phyloP scores from a whole-genome alignment of 1,140 invertebrate genomes.

The Eulimnadia texana region DNA sequence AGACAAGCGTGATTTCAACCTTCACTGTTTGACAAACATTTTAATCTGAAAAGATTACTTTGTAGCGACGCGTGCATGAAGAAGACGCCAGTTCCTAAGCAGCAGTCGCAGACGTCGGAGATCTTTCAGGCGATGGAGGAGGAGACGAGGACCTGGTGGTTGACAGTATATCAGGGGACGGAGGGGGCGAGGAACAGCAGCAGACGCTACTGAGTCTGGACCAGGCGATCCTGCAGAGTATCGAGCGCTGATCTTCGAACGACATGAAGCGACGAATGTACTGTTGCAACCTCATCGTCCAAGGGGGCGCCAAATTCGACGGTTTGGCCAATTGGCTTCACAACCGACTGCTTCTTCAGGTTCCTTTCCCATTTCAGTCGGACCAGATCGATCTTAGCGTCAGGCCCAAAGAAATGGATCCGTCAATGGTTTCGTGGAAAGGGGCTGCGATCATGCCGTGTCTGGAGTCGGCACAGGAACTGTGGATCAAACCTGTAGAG shows the following conservation, averaged over 20 bases:
- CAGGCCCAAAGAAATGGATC: constrained; percentile 74
- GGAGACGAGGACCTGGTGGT: constrained; percentile 11
- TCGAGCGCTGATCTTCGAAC: too few species aligned
- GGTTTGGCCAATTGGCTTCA: too few species aligned
- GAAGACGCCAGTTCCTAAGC: not conserved
- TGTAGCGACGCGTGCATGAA: not conserved
- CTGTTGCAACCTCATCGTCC: too few species aligned
- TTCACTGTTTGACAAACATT: not conserved
- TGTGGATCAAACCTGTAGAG: too few species aligned
- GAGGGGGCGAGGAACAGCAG: constrained; percentile 8
- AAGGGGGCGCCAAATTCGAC: too few species aligned
- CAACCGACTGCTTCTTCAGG: too few species aligned
- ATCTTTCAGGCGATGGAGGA: constrained; percentile 11
- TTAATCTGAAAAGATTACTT: not conserved
- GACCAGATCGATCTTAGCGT: constrained; percentile 71
- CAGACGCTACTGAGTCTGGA: constrained; percentile 26
- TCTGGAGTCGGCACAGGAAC: too few species aligned
- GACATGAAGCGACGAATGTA: too few species aligned
- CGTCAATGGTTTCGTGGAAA: too few species aligned
- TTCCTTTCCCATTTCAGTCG: constrained; percentile 20
- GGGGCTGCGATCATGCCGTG: too few species aligned
- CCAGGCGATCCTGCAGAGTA: too few species aligned
- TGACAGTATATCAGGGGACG: too few species aligned
- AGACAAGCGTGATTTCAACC: constrained; percentile 52
- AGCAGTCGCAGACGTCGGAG: not conserved